A percentile compares a stretch with the other conserved stretches of the same genome.
Conservation (phyloP, 2,888 invertebrate genomes). For the Pseudococcus longispinus region DNA sequence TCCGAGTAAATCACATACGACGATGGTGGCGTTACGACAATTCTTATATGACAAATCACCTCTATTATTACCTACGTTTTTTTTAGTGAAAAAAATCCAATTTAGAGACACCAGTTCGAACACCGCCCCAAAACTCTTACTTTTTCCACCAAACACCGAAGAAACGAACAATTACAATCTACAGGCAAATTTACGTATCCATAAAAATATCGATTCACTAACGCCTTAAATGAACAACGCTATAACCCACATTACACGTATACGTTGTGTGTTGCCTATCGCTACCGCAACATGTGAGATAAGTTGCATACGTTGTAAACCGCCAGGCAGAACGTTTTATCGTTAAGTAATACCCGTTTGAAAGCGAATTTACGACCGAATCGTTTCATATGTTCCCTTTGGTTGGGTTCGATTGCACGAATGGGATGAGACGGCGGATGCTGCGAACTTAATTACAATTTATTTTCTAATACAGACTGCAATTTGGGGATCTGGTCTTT, state of each 20-base stretch:
- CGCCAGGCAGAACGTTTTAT: neutral
- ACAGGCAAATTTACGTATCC: no score
- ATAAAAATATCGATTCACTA: neutral
- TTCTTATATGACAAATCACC: neutral
- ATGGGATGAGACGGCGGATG: neutral
- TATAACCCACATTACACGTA: neutral
- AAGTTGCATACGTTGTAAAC: neutral
- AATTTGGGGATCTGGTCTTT: neutral
- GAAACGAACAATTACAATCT: no score
- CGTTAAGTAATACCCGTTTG: neutral
- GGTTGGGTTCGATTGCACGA: neutral
- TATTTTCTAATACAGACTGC: neutral
- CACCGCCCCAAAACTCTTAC: no score
- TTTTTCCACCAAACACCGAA: no score
- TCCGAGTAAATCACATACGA: neutral
- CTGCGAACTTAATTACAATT: neutral
- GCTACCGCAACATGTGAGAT: neutral
- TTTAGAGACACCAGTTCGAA: no score
- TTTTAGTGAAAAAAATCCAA: no score
- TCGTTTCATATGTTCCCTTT: neutral
- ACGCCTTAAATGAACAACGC: neutral
- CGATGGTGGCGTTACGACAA: neutral
- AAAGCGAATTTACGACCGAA: neutral
- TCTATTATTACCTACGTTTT: no score
- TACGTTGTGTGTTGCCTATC: neutral